Conservation (phyloP, 1,140 invertebrate genomes). For the Callitettix versicolor region DNA sequence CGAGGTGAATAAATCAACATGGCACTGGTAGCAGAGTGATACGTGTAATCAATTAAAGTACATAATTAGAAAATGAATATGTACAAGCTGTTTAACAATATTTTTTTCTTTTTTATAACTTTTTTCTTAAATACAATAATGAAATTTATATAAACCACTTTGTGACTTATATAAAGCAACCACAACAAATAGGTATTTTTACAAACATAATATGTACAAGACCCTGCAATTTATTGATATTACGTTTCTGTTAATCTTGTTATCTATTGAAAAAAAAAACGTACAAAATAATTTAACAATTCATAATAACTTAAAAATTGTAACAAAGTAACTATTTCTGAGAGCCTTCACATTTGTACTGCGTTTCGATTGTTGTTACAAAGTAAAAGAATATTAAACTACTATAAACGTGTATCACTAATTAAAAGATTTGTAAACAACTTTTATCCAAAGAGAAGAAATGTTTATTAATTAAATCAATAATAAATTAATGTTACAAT, state of each 20-base stretch:
- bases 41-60: slow-evolving; percentile 24
- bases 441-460: too few relatives aligned
- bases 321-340: background rate
- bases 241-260: background rate
- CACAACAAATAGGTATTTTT: slow-evolving; percentile 7
- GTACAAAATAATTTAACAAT: background rate
- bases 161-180: background rate
- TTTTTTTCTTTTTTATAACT: slow-evolving; percentile 10
- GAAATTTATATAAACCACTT: slow-evolving; percentile 6
- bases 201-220: slow-evolving; percentile 14
- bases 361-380: background rate
- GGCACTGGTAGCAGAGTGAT: slow-evolving; percentile 11
- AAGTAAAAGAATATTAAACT: background rate
- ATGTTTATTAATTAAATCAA: too few relatives aligned
- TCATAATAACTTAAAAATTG: background rate
- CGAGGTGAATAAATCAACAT: too few relatives aligned
- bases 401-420: too few relatives aligned
- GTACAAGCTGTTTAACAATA: slow-evolving; percentile 18
- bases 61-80: slow-evolving; percentile 24
- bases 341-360: background rate
- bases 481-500: too few relatives aligned
- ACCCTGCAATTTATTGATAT: slow-evolving; percentile 3
- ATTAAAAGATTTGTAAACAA: too few relatives aligned
- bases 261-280: background rate
- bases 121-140: slow-evolving; percentile 18